These are phyloP conservation scores for Zaprionus capensis DNA, from an alignment of 1,140 invertebrate genomes.

Conservation along the genomic window DNA sequence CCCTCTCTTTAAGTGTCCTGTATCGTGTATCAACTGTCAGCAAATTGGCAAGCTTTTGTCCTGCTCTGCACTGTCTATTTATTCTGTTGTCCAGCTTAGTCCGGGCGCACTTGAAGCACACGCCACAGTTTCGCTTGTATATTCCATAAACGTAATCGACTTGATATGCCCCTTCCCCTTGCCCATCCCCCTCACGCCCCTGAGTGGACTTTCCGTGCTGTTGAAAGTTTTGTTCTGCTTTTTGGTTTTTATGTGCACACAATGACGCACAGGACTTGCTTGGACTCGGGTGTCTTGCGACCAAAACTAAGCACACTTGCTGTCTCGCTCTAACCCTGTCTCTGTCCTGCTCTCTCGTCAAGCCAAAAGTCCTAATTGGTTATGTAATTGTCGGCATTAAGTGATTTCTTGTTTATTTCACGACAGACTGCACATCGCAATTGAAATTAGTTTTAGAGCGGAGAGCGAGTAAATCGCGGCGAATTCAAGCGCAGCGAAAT, in stretches of 20 bases:
- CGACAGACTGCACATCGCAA: constrained; percentile 49
- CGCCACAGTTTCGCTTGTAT: constrained; percentile 36
- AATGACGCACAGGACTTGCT: constrained; percentile 27
- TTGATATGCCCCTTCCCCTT: constrained; percentile 7
- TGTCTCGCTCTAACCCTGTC: constrained; percentile 21
- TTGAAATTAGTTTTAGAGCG: constrained; percentile 52
- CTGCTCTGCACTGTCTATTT: constrained; percentile 8
- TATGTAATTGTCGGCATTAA: constrained; percentile 79
- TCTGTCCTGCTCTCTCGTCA: constrained; percentile 38
- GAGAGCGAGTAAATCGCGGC: constrained; percentile 11
- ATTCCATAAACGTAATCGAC: constrained; percentile 56
- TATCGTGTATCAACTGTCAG: constrained; percentile 77
- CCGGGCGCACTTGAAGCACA: constrained; percentile 20
- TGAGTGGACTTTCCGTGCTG: neutral
- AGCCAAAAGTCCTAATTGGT: constrained; percentile 61
- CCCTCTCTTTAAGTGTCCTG: constrained; percentile 27
- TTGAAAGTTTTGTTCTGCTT: constrained; percentile 47
- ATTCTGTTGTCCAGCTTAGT: constrained; percentile 33
- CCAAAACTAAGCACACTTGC: constrained; percentile 29
- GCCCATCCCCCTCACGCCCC: no score
- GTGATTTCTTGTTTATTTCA: constrained; percentile 79
- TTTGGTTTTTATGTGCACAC: constrained; percentile 44
- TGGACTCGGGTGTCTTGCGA: constrained; percentile 4
- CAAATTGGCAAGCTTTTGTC: constrained; percentile 66
- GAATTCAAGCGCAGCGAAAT: constrained; percentile 23